Evolutionary conservation across 2,113 vertebrate species (phyloP), one percentile per base, ranked within the genome.

Genomic region (Rhinichthys klamathensis): DNA sequence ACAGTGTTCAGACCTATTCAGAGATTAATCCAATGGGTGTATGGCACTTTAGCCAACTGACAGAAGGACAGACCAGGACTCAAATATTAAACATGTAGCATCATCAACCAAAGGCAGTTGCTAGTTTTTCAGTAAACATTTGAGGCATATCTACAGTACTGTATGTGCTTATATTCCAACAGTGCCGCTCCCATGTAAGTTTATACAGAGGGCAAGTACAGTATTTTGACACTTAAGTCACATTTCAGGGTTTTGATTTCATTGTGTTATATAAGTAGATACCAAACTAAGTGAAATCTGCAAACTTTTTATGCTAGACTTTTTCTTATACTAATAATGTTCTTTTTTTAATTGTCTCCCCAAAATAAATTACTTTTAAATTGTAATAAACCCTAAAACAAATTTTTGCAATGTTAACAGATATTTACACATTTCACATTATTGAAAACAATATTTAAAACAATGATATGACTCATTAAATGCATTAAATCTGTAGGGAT

Each of bases 111-210:
- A 46, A 46, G 44, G 44, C 38, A 30, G 27, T 13, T 32, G 61
- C 6, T 65, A 10, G 25, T 86, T 49, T 41, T 76, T 76, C 46
- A 49, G 46, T 13, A 49, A 58, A 65, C 27, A 9, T 49, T 3
- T 49, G 46, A 49, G 46, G 46, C 12, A 49, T 13, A 49, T 49
- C 46, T 49, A 49, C 46, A 13, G 46, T 49, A 16, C 54, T 38
- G 35, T 89, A 89, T 84, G 67, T 73, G 79, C 67, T 69, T 88
- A 72, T 87, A 76, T 54, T 54, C 0, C 2, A 3, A 10, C 18
- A 76, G 51, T 21, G 46, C n/a, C 32, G 16, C n/a, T 73, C 21
- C 46, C 21, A 46, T 74, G 38, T 49, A 74, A 23, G 70, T 46
- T 46, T 1, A 44, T 9, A 67, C 2, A 67, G 30, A 18, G 30